A percentile compares a stretch with the other conserved stretches of the same genome.
Conservation (phyloP, 2,113 vertebrate species). For the Tenrec ecaudatus region DNA sequence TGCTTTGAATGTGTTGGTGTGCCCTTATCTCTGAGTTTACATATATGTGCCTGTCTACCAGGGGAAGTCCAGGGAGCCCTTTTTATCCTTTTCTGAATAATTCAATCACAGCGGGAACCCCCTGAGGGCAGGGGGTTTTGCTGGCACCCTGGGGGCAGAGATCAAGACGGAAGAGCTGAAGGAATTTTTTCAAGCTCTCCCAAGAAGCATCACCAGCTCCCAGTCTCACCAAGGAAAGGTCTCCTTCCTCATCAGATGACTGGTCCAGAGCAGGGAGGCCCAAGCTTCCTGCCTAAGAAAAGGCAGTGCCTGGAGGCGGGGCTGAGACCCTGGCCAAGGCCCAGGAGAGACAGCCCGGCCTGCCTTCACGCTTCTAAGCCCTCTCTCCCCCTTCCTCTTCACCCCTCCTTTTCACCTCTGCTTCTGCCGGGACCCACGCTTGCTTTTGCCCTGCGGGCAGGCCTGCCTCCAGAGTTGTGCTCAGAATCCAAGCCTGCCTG, state of each 20-base stretch:
- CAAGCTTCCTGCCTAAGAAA: not conserved
- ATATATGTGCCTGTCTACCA: not conserved
- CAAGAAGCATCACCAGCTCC: not conserved
- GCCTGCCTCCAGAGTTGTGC: not conserved
- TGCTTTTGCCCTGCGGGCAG: not conserved
- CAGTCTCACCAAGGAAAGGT: not conserved
- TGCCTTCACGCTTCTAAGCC: not conserved
- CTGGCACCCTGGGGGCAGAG: not conserved
- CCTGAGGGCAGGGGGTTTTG: not conserved
- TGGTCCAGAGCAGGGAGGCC: not conserved
- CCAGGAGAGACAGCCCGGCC: not conserved
- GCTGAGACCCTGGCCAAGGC: not conserved
- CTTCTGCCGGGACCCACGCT: not conserved
- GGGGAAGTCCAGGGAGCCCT: not conserved
- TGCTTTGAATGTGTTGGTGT: too few species aligned
- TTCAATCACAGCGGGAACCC: constrained; percentile 49
- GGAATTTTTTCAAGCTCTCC: constrained; percentile 74
- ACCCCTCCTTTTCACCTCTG: not conserved
- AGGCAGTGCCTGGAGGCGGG: not conserved
- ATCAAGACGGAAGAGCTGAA: constrained; percentile 58
- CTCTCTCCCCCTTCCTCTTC: not conserved
- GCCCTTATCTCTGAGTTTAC: too few species aligned
- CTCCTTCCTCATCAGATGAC: not conserved
- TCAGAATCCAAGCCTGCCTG: not conserved
- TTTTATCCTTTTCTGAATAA: constrained; percentile 54